A percentile compares a stretch with the other conserved stretches of the same genome.
Conservation (phyloP, 2,113 vertebrate genomes). For the Sinosuthora webbiana region DNA sequence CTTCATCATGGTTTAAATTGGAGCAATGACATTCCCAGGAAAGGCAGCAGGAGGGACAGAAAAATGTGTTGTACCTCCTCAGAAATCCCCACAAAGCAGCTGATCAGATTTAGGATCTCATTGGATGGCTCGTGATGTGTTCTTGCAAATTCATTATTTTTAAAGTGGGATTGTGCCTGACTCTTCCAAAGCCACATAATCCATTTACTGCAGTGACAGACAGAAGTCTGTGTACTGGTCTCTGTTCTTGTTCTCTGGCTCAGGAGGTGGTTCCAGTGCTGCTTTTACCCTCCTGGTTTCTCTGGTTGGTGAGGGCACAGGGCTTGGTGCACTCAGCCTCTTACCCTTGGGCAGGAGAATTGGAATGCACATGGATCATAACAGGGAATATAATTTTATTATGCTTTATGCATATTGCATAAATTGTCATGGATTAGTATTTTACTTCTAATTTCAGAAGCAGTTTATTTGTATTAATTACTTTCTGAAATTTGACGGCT, state of each 20-base stretch:
- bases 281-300: not conserved
- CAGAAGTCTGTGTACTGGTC: not conserved
- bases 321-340: not conserved
- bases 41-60: not conserved
- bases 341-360: fast-evolving
- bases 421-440: not conserved
- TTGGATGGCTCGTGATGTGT: not conserved
- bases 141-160: not conserved
- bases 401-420: not conserved
- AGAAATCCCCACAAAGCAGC: not conserved
- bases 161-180: not conserved
- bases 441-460: not conserved
- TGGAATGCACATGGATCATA: not conserved
- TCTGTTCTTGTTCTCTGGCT: not conserved
- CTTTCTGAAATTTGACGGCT: not conserved
- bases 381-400: not conserved
- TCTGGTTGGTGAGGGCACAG: not conserved
- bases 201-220: not conserved
- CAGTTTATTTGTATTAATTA: not conserved
- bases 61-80: not conserved
- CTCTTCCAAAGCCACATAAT: not conserved
- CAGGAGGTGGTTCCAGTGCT: not conserved
- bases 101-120: not conserved
- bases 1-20: not conserved
- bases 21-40: not conserved